Base-by-base conservation (phyloP, 1,140 invertebrate species). In the Aphis craccivora region DNA sequence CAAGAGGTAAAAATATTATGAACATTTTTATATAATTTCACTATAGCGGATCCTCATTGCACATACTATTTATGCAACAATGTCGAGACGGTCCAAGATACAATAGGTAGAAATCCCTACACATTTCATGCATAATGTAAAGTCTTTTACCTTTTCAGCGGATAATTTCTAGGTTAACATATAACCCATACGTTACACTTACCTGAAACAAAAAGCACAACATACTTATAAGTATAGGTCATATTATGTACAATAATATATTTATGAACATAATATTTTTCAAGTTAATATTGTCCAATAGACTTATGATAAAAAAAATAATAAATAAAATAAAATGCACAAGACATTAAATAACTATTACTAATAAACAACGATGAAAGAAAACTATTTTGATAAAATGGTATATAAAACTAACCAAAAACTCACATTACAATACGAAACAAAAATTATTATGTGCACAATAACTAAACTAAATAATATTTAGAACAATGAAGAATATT, bases 161-260 rank as follows among this genome's bases (percentile, higher is more conserved):
- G 76, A 92, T 53, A 84, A 92, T 84, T 92, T 92, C 40, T 22
- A 30, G 35, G 55, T 86, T 93, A 93, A 81, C 25, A 55, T 40
- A 92, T 25, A 92, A 51, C 45, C 48, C 48, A 40, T 83, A 86
- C 25, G 81, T 93, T 43, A 84, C 8, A 20, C 91, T 93, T 93
- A 93, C 91, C 91, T 93, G 35, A 40, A 93, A 93, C 91, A 84
- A 93, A 93, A 93, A 93, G 22, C 35, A 51, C 11, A 93, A 83
- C 18, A 40, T n/a, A 55, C 5, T 55, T 55, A 51, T 51, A 93
- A 84, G 1, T 86, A 93, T 43, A 86, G 25, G 55, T 18, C 11
- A 37, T 51, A 84, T 35, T 30, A 40, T 84, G 1, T 18, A 45
- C 22, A 84, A 43, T 43, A 11, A 51, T 35, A 14, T 55, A 60